Evolutionary conservation across 2,888 invertebrate genomes (phyloP), one percentile per base, ranked within the genome.

Genomic region (Ectropis crepuscularia): DNA sequence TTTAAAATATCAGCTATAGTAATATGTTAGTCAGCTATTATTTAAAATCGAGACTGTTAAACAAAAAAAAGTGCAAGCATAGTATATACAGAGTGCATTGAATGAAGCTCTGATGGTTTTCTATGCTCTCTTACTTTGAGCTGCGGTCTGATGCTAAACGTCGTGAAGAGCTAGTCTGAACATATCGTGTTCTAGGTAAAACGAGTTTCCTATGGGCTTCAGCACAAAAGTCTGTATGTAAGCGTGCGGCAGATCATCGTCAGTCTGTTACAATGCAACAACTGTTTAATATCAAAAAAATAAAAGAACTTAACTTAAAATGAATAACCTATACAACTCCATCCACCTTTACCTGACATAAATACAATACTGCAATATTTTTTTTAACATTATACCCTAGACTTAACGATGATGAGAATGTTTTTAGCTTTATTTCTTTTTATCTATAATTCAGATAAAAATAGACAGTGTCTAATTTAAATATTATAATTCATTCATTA

Each of bases 211-310:
- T 86, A 96, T 95, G 76, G 97, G 97, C 94, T 97, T 98, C 93
- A 99, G 94, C 79, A 98, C 96, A 95, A 99, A 99, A 74, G 96
- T 96, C 94, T 99, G 98, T 85, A 96, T 96, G 94, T 98, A 99
- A 75, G 97, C 97, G 88, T 98, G 98, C 76, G 98, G 97, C 83
- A 96, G 97, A 94, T 99, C 98, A 79, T 98, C 98, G 91, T 98
- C 98, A 78, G 98, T 98, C 98, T 98, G 94, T 87, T 89, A 87
- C 86, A 88, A 90, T 39, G 49, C 53, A 83, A 87, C 81, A 83
- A 85, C 57, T 68, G 67, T 66, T 71, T 43, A 63, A 43, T 62
- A 45, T 48, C 43, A 48, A 11, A 16, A 11, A 62, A 53, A 37
- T 60, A 47, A 7, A 45, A 1, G n/a, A n/a, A 84, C 92, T 43